Evolutionary conservation across 2,888 invertebrate species (phyloP).

Genomic region (Lasioglossum villosulum): DNA sequence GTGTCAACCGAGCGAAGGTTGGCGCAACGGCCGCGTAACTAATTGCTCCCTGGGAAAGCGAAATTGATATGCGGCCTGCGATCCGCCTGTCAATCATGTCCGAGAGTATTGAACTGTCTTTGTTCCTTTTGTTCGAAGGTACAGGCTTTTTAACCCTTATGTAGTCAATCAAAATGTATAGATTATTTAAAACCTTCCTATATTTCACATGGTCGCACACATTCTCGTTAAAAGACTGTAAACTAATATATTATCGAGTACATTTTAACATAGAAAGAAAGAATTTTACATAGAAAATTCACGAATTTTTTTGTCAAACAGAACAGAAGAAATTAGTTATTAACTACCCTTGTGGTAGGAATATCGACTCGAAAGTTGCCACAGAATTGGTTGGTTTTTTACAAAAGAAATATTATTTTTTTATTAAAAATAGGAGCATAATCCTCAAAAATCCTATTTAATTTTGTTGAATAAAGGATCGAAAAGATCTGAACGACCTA

Average conservation of each 20-base stretch:
- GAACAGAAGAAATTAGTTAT: background rate
- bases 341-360: no score
- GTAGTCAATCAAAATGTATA: no score
- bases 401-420: background rate
- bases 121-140: background rate
- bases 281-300: no score
- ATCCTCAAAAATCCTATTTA: background rate
- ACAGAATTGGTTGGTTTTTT: no score
- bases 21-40: background rate
- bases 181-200: no score
- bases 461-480: no score
- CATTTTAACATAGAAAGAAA: no score
- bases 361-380: no score
- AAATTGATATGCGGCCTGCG: conserved; percentile 4
- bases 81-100: background rate
- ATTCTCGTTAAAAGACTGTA: no score
- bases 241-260: no score
- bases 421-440: background rate
- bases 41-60: conserved; percentile 16
- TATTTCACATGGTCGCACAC: no score
- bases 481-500: background rate
- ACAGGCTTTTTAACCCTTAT: no score
- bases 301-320: background rate
- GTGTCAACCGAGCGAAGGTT: background rate
- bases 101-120: background rate